Evolutionary conservation across 2,888 invertebrate species (phyloP).

Genomic region (Ramazzottius varieornatus): DNA sequence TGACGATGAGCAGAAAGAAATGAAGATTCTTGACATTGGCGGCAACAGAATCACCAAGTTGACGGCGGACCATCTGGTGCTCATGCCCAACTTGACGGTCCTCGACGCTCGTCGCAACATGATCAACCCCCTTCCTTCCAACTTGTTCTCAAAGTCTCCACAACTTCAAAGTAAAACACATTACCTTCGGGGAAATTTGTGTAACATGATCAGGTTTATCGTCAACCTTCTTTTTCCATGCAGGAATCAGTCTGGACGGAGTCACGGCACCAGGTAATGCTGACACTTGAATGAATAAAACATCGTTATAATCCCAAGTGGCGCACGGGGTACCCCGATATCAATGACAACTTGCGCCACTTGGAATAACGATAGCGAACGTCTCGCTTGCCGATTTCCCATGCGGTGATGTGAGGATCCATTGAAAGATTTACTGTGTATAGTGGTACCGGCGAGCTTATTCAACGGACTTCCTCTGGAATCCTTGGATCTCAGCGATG

Average conservation of each 20-base stretch:
- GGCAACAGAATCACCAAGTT: background rate
- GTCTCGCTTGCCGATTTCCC: too few species aligned
- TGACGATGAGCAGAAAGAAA: background rate
- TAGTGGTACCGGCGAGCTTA: background rate
- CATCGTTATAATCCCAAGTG: too few species aligned
- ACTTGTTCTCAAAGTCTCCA: background rate
- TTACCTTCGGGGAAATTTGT: background rate
- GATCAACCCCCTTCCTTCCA: background rate
- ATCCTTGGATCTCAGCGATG: background rate
- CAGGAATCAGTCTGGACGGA: background rate
- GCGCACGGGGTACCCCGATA: too few species aligned
- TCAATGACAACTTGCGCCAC: too few species aligned
- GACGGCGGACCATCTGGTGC: background rate
- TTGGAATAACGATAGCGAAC: too few species aligned
- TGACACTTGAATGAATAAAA: too few species aligned
- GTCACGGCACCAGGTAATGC: background rate
- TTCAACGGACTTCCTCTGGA: background rate
- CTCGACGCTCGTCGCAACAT: background rate
- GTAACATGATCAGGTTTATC: background rate
- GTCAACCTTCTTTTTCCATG: background rate
- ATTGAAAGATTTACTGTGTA: too few species aligned
- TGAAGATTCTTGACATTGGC: background rate
- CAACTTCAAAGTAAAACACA: background rate
- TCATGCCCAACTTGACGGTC: background rate
- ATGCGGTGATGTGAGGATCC: too few species aligned